Conservation (phyloP, 2,113 vertebrate species). For the Oxyura jamaicensis region DNA sequence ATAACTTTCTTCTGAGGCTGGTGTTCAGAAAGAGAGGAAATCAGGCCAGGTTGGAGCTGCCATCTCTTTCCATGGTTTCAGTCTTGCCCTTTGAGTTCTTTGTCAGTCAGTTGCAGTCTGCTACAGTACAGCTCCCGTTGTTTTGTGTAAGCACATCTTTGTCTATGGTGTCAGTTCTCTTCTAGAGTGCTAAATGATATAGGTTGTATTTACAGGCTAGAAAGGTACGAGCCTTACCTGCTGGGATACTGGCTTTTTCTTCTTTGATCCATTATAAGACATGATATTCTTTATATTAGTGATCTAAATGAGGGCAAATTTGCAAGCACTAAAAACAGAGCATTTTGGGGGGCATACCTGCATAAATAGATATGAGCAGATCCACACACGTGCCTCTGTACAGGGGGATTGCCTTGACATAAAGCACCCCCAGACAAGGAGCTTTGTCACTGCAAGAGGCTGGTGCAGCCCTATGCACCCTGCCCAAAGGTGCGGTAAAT, state of each 20-base stretch:
- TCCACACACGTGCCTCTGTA: neutral
- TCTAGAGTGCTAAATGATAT: neutral
- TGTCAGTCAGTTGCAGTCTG: neutral
- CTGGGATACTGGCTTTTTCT: neutral
- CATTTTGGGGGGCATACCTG: neutral
- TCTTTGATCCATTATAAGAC: neutral
- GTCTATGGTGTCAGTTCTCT: neutral
- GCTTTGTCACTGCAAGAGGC: neutral
- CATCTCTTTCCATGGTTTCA: neutral
- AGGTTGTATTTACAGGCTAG: neutral
- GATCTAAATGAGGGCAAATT: neutral
- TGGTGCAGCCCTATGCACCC: neutral
- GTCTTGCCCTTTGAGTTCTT: constrained; percentile 12
- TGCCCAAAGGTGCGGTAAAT: neutral
- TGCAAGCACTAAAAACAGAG: neutral
- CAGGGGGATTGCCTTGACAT: neutral
- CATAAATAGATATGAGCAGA: neutral
- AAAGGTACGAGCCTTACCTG: neutral
- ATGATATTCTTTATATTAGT: neutral
- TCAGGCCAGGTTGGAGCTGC: neutral
- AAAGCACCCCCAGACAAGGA: neutral
- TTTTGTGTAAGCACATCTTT: neutral
- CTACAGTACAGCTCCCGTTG: neutral
- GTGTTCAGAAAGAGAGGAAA: constrained; percentile 14
- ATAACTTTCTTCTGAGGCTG: constrained; percentile 10